A percentile compares a stretch with the other conserved stretches of the same genome.
phyloP scores from a whole-genome alignment of 2,888 invertebrate genomes.

The Drosophila putrida region DNA sequence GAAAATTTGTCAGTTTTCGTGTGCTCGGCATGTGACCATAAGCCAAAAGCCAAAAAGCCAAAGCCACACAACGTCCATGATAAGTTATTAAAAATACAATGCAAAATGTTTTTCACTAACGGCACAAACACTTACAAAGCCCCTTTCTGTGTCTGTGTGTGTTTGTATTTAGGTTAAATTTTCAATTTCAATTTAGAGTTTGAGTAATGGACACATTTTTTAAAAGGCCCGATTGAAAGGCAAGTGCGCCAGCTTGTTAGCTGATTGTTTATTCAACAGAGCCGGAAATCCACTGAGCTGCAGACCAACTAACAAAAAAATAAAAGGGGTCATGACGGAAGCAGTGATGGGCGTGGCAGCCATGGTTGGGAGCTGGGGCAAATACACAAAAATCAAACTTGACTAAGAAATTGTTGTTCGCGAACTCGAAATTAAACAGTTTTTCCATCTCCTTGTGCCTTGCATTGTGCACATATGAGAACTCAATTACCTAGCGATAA shows the following conservation, averaged over 20 bases:
- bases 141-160: conserved; percentile 16
- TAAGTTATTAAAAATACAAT: conserved; percentile 65
- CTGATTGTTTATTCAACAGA: conserved; percentile 69
- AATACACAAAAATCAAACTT: conserved; percentile 25
- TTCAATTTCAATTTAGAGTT: conserved; percentile 54
- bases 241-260: conserved; percentile 31
- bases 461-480: conserved; percentile 24
- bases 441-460: not conserved
- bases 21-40: conserved; percentile 6
- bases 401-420: conserved; percentile 14
- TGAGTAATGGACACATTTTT: conserved; percentile 62
- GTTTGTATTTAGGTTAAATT: conserved; percentile 32
- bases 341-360: not conserved
- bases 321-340: conserved; percentile 8
- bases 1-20: conserved; percentile 27
- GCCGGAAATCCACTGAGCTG: conserved; percentile 58
- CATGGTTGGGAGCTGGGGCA: not conserved
- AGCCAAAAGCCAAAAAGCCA: conserved; percentile 8
- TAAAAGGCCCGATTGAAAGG: conserved; percentile 35
- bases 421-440: conserved; percentile 17
- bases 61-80: conserved; percentile 39
- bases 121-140: not conserved
- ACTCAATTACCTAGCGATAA: conserved; percentile 45
- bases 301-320: conserved; percentile 18
- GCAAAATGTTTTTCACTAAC: conserved; percentile 27